Evolutionary conservation across 2,888 invertebrate species (phyloP), one percentile per base, ranked within the genome.

Genomic region (Coelogynopora nodosa): DNA sequence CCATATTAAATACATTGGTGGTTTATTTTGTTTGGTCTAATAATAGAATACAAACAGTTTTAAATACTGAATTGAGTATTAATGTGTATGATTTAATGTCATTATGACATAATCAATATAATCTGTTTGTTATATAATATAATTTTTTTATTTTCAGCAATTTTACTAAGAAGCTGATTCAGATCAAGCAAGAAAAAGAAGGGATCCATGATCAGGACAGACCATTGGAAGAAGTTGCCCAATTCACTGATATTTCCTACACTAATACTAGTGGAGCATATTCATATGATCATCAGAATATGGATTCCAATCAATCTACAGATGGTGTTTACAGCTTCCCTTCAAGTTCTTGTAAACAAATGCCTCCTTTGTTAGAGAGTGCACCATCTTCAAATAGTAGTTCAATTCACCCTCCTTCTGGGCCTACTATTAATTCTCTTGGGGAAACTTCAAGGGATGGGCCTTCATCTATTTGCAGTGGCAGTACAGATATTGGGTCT

Each of bases 181-280:
- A 67, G 27, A 84, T 84, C 18, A 84, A 84, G 31, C 31, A 84
- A 31, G 84, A 84, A 27, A 31, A 67, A 5, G 84, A 84, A 0
- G 84, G 84, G 28, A 23, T 28, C 5, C 5, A 49, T 18, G n/a
- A n/a, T 49, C 49, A 49, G 49, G 49, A 49, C 10, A 49, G 49
- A 49, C 2, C 27, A 74, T 5, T 74, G 74, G 74, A 74, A 74
- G 74, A 74, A 5, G 5, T 18, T 5, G 2, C 74, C 74, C 10
- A 74, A 5, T 23, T 13, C 74, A 74, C 74, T n/a, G 74, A 74
- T 26, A 74, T 74, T n/a, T 74, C 74, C 27, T 74, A 74, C 49
- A n/a, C n/a, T n/a, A n/a, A n/a, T 49, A 13, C 49, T 49, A 18
- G 49, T 49, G 49, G 49, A 18, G 49, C 49, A 5, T 49, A 49